These are phyloP conservation scores for Lasioglossum pauxillum DNA, from an alignment of 2,888 invertebrate species.

Conservation along the genomic window DNA sequence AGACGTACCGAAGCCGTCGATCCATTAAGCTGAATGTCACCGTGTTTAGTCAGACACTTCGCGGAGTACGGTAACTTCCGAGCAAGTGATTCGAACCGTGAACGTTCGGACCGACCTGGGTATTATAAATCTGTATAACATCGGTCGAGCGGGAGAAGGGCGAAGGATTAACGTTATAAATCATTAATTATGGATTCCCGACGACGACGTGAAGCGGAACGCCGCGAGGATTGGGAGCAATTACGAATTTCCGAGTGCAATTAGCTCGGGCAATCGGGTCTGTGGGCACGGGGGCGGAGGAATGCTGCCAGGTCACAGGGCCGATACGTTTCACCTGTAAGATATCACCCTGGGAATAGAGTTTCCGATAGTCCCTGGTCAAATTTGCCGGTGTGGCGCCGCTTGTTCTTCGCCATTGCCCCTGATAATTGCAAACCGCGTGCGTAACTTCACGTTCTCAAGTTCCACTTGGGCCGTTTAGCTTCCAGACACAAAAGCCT, in stretches of 20 bases:
- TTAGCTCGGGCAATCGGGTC: slow-evolving; percentile 34
- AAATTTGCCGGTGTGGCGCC: slow-evolving; percentile 38
- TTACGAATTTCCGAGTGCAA: slow-evolving; percentile 27
- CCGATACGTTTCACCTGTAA: slow-evolving; percentile 35
- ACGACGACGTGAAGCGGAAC: neutral
- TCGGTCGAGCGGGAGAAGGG: neutral
- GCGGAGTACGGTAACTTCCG: neutral
- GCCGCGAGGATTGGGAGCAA: neutral
- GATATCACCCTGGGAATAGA: slow-evolving; percentile 22
- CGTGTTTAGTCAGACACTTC: neutral
- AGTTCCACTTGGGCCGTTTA: slow-evolving; percentile 13
- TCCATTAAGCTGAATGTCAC: slow-evolving; percentile 18
- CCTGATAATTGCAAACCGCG: slow-evolving; percentile 46
- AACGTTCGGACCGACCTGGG: neutral
- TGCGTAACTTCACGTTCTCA: slow-evolving; percentile 43
- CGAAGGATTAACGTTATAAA: neutral
- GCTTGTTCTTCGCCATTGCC: slow-evolving; percentile 33
- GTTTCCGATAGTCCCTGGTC: slow-evolving; percentile 39
- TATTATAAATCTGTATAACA: neutral
- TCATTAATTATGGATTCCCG: neutral
- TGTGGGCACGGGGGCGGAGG: slow-evolving; percentile 4
- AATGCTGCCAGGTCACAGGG: slow-evolving; percentile 15
- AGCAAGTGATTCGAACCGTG: neutral
- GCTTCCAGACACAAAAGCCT: neutral
- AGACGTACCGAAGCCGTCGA: slow-evolving; percentile 9